Conservation (phyloP, 2,113 vertebrate species). For the Numida meleagris region DNA sequence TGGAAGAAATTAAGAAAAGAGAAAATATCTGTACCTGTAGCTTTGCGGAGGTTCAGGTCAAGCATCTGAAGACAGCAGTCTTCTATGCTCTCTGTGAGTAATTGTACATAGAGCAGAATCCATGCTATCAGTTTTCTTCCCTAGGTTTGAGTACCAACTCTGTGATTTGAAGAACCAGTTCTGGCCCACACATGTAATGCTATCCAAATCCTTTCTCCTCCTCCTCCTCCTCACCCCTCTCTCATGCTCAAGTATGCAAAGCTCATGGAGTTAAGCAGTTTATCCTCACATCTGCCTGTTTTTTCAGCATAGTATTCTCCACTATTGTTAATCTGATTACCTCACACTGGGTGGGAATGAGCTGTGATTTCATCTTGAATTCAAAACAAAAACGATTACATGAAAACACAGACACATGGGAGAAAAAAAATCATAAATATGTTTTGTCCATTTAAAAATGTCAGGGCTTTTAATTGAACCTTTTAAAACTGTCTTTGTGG, state of each 20-base stretch:
- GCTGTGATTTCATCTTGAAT: slow-evolving; percentile 3
- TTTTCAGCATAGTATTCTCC: background rate
- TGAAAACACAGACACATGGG: background rate
- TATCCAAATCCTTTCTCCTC: background rate
- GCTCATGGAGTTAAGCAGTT: background rate
- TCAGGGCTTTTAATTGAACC: background rate
- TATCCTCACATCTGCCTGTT: background rate
- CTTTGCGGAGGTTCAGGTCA: background rate
- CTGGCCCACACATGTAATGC: background rate
- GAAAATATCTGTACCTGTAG: background rate
- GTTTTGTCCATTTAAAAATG: background rate
- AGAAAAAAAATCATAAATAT: background rate
- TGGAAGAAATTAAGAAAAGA: background rate
- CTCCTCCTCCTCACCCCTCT: background rate
- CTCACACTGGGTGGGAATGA: background rate
- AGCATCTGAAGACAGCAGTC: background rate
- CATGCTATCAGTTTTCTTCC: background rate
- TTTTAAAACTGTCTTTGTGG: background rate
- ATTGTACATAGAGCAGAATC: background rate
- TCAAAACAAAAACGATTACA: background rate
- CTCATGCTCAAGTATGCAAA: background rate
- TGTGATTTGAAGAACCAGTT: background rate
- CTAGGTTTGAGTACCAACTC: background rate
- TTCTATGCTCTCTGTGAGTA: background rate
- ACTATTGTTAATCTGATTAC: background rate